Percentiles rank a stretch among this genome's conserved stretches.
Evolutionary conservation across 2,113 vertebrate genomes (phyloP).

Genomic region (Thryonomys swinderianus): DNA sequence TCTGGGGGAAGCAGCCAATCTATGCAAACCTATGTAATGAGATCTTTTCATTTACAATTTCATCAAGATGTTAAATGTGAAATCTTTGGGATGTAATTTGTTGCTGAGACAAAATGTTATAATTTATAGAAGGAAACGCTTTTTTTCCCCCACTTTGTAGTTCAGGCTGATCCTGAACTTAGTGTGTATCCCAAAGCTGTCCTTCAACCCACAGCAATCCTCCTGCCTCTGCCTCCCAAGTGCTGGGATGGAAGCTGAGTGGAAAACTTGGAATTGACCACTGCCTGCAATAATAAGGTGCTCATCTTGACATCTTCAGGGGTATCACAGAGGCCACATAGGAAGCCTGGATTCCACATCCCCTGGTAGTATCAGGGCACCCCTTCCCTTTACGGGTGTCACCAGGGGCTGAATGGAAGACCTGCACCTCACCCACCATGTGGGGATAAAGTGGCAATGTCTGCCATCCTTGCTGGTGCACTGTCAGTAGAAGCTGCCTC

Average conservation of each 20-base stretch:
- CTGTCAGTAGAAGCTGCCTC: neutral
- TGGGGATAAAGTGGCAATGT: neutral
- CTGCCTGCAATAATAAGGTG: neutral
- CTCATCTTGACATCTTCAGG: neutral
- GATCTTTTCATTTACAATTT: neutral
- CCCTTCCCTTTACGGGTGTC: neutral
- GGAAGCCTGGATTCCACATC: neutral
- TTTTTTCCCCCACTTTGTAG: neutral
- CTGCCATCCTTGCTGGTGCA: neutral
- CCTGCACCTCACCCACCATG: neutral
- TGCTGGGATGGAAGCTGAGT: neutral
- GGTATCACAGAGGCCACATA: neutral
- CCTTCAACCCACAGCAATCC: no score
- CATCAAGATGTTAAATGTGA: neutral
- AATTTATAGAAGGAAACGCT: neutral
- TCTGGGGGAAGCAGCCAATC: neutral
- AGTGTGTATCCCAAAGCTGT: no score
- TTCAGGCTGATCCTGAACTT: no score
- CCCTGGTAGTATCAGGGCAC: neutral
- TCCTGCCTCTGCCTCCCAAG: no score
- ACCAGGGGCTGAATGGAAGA: neutral
- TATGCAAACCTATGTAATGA: neutral
- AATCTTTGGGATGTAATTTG: neutral
- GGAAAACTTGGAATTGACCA: neutral
- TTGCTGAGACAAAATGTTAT: neutral